Evolutionary conservation across 2,113 vertebrate genomes (phyloP).

Genomic region (Raja brachyura): DNA sequence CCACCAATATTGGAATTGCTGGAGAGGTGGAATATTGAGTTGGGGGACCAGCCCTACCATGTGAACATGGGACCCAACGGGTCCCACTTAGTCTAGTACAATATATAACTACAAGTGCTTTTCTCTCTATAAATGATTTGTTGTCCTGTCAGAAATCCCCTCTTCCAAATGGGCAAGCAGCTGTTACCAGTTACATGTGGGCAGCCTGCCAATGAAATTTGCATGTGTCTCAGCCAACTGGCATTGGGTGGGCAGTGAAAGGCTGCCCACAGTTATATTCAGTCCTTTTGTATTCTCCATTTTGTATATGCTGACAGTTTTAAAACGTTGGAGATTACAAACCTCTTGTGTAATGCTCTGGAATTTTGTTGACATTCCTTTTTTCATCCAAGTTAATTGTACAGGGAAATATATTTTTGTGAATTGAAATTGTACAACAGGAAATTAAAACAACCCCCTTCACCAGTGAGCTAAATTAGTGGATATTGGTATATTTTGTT

Average conservation of each 20-base stretch:
- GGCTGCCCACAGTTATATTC: background rate
- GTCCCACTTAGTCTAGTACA: too few relatives aligned
- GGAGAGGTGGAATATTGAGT: too few relatives aligned
- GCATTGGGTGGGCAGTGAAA: background rate
- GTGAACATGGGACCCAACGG: too few relatives aligned
- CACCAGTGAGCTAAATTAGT: background rate
- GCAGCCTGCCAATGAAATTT: background rate
- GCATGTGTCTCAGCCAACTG: background rate
- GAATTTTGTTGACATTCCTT: background rate
- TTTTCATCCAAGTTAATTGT: background rate
- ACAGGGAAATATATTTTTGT: background rate
- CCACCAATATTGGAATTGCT: too few relatives aligned
- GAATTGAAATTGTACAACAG: background rate
- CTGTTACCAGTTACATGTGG: background rate
- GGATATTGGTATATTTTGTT: background rate
- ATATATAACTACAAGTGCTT: background rate
- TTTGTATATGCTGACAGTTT: background rate
- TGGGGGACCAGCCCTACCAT: too few relatives aligned
- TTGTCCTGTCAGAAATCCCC: background rate
- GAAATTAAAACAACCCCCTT: background rate
- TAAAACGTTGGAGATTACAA: background rate
- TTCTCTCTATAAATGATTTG: background rate
- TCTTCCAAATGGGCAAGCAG: background rate
- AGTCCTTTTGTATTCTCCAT: background rate
- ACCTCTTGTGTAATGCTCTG: background rate